Evolutionary conservation across 2,113 vertebrate genomes (phyloP).

Genomic region (Brachyhypopomus occidentalis): DNA sequence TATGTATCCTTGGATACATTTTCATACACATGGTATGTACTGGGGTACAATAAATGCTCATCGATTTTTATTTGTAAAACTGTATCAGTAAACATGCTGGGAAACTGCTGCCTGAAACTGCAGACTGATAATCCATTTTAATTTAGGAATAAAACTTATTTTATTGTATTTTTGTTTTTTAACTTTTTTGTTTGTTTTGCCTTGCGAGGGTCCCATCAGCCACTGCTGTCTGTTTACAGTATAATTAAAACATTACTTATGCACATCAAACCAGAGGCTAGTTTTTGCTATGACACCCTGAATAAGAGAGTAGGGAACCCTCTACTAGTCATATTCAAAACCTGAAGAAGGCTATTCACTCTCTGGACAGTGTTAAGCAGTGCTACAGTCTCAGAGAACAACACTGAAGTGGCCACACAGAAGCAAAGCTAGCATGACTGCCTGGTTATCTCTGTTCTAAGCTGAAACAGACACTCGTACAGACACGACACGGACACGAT

Average conservation of each 20-base stretch:
- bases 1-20: background rate
- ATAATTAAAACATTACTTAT: background rate
- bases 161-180: too few relatives aligned
- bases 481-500: background rate
- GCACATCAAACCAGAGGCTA: background rate
- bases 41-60: too few relatives aligned
- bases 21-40: background rate
- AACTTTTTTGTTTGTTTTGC: background rate
- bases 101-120: background rate
- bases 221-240: background rate
- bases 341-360: background rate
- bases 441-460: constrained; percentile 11
- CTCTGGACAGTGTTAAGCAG: background rate
- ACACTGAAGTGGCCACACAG: background rate
- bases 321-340: background rate
- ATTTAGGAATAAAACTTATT: too few relatives aligned
- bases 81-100: background rate
- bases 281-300: background rate
- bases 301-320: background rate
- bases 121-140: too few relatives aligned
- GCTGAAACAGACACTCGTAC: background rate
- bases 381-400: background rate
- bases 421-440: constrained; percentile 15
- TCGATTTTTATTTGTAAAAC: background rate
- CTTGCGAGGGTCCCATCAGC: background rate